phyloP scores from a whole-genome alignment of 2,888 invertebrate species.

The Cerastis leucographa region DNA sequence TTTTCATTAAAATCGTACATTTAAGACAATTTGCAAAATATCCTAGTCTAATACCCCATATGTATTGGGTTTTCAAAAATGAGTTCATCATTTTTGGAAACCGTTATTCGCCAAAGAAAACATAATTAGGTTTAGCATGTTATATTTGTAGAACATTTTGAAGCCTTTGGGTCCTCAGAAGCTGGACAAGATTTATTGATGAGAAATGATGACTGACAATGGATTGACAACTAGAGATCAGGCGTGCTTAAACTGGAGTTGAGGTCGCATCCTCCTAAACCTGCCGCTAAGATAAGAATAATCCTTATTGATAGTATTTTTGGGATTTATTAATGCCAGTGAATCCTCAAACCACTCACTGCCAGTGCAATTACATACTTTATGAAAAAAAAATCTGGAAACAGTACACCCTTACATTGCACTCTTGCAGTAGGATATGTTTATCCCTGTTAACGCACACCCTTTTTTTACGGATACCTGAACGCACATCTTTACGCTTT shows the following conservation, averaged over 20 bases:
- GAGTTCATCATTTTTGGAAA: background rate
- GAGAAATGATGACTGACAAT: background rate
- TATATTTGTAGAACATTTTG: background rate
- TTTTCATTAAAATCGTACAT: conserved; percentile 12
- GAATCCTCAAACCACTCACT: no score
- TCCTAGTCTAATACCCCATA: background rate
- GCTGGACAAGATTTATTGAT: background rate
- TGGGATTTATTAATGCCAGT: background rate
- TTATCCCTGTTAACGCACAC: no score
- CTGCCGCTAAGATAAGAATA: background rate
- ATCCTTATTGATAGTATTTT: background rate
- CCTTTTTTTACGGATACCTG: no score
- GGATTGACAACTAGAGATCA: background rate
- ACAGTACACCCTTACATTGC: no score
- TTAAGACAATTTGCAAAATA: background rate
- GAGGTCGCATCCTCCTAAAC: background rate
- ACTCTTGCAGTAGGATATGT: no score
- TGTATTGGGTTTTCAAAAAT: background rate
- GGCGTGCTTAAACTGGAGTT: background rate
- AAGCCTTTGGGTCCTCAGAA: background rate
- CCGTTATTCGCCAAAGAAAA: background rate
- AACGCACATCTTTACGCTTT: no score
- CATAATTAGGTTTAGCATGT: background rate
- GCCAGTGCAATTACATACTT: background rate
- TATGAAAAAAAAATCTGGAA: background rate